A percentile compares a stretch with the other conserved stretches of the same genome.
Evolutionary conservation across 2,113 vertebrate species (phyloP).

Genomic region (Cathartes aura): DNA sequence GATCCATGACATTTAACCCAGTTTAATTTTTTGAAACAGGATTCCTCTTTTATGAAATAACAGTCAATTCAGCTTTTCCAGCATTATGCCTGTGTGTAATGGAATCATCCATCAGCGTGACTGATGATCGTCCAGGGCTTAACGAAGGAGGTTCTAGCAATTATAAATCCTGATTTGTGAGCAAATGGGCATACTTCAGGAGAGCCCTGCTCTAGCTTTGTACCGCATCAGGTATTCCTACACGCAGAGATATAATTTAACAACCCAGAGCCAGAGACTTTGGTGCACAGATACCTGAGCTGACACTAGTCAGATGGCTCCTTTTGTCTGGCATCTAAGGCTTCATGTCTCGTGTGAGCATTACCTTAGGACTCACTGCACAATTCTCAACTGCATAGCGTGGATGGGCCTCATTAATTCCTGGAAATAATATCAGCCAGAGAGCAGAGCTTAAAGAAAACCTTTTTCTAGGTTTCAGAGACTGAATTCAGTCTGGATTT

Average conservation of each 20-base stretch:
- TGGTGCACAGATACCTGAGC: not conserved
- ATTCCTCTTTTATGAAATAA: not conserved
- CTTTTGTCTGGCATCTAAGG: fast-evolving
- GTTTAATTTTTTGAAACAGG: not conserved
- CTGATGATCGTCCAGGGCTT: not conserved
- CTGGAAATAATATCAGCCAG: not conserved
- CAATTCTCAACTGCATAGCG: not conserved
- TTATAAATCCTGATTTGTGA: not conserved
- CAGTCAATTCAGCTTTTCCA: not conserved
- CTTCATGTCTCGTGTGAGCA: not conserved
- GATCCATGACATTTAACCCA: not conserved
- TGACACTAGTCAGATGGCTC: not conserved
- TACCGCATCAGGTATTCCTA: not conserved
- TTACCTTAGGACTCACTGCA: too few relatives aligned
- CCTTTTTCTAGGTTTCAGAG: not conserved
- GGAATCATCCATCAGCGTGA: not conserved
- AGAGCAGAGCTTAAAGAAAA: not conserved
- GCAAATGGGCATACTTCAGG: not conserved
- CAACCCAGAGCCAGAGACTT: not conserved
- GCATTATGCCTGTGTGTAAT: not conserved
- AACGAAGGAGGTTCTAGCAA: not conserved
- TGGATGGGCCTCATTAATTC: not conserved
- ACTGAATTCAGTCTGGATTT: not conserved
- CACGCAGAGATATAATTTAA: not conserved
- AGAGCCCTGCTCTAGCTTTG: not conserved